These are phyloP conservation scores for Gorsachius magnificus DNA, from an alignment of 2,797 vertebrate genomes.

Conservation along the genomic window DNA sequence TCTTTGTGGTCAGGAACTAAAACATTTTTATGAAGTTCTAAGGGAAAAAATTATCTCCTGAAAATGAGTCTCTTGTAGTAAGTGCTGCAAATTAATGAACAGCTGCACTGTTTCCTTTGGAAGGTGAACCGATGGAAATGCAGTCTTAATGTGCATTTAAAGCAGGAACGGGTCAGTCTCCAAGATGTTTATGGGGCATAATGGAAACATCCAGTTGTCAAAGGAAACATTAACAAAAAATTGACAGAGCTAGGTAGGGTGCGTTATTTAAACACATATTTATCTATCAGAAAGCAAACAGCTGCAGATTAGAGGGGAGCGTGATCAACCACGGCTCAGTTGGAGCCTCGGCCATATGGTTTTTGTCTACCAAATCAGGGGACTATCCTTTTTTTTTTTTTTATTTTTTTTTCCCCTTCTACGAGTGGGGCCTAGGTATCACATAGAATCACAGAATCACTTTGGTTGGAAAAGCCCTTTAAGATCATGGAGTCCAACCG, in stretches of 20 bases:
- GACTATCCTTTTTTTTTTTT: not conserved
- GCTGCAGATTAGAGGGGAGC: not conserved
- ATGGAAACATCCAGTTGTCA: not conserved
- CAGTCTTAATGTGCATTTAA: not conserved
- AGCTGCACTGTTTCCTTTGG: not conserved
- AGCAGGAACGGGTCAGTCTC: not conserved
- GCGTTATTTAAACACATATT: slow-evolving; percentile 16
- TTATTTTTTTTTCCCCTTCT: too few species aligned
- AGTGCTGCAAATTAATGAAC: slow-evolving; percentile 41
- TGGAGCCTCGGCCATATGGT: not conserved
- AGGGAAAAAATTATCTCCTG: slow-evolving; percentile 38
- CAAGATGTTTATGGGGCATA: not conserved
- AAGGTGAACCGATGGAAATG: slow-evolving; percentile 11
- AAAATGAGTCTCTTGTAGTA: slow-evolving; percentile 5
- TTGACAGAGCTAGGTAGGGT: not conserved
- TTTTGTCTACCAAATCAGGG: not conserved
- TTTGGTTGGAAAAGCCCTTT: too few species aligned
- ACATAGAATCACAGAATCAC: too few species aligned
- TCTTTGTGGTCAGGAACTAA: slow-evolving; percentile 1
- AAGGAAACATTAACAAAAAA: not conserved
- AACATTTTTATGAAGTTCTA: slow-evolving; percentile 25
- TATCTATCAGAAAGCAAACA: not conserved
- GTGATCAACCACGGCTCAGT: not conserved
- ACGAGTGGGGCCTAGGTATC: too few species aligned
- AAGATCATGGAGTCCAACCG: too few species aligned